These are phyloP conservation scores for Scrobipalpa atriplicella DNA, from an alignment of 2,888 invertebrate genomes.

Conservation along the genomic window DNA sequence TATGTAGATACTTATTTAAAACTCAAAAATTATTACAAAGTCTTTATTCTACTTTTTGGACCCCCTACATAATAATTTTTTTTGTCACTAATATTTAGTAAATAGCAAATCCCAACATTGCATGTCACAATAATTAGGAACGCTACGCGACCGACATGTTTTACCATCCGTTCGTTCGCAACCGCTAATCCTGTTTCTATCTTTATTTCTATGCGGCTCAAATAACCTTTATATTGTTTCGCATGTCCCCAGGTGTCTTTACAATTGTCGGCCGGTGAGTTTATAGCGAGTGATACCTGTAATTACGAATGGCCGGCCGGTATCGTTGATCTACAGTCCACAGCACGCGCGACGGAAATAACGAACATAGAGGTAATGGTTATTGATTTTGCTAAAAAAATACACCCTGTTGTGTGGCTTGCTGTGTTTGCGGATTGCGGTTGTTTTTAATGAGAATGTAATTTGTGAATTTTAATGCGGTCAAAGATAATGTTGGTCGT, in stretches of 20 bases:
- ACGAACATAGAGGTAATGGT: slow-evolving; percentile 51
- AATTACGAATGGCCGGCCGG: slow-evolving; percentile 61
- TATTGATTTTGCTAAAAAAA: slow-evolving; percentile 74
- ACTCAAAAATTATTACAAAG: too few species aligned
- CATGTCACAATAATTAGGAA: neutral
- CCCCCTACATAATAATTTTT: too few species aligned
- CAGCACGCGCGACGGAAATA: slow-evolving; percentile 64
- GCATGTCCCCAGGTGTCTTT: slow-evolving; percentile 40
- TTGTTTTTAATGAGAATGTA: slow-evolving; percentile 5
- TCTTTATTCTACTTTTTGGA: too few species aligned
- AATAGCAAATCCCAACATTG: neutral
- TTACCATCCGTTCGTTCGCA: neutral
- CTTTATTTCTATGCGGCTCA: slow-evolving; percentile 18
- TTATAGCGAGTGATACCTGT: slow-evolving; percentile 79
- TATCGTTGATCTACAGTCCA: slow-evolving; percentile 73
- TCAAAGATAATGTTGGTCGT: neutral
- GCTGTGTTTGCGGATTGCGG: slow-evolving; percentile 25
- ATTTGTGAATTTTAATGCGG: slow-evolving; percentile 7
- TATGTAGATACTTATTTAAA: too few species aligned
- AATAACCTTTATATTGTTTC: slow-evolving; percentile 25
- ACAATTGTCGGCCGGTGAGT: slow-evolving; percentile 47
- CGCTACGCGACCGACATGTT: neutral
- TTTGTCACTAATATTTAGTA: neutral
- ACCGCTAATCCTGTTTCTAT: slow-evolving; percentile 18
- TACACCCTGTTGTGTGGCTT: neutral